phyloP scores from a whole-genome alignment of 2,797 vertebrate genomes.

The Galago senegalensis region DNA sequence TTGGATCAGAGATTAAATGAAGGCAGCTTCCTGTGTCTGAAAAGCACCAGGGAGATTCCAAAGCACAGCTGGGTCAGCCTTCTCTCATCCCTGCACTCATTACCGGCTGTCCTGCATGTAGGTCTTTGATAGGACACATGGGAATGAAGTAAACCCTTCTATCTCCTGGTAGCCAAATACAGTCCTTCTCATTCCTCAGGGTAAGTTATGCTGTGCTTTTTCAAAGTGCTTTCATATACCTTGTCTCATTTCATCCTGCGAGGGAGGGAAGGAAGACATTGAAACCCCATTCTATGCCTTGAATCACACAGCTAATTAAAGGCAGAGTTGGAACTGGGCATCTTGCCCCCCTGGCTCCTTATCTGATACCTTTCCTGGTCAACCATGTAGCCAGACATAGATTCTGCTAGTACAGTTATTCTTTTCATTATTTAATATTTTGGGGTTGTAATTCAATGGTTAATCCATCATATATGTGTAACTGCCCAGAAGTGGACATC shows the following conservation, averaged over 20 bases:
- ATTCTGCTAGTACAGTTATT: not conserved
- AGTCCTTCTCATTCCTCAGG: not conserved
- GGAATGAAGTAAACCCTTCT: not conserved
- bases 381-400: not conserved
- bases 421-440: not conserved
- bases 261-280: not conserved
- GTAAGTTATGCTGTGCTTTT: not conserved
- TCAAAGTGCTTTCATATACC: not conserved
- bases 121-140: not conserved
- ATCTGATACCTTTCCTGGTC: not conserved
- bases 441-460: not conserved
- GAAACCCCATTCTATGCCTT: not conserved
- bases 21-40: rapidly evolving
- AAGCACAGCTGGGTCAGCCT: not conserved
- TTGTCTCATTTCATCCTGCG: not conserved
- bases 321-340: not conserved
- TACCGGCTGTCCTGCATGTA: not conserved
- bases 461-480: not conserved
- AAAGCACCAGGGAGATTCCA: rapidly evolving
- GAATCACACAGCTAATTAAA: not conserved
- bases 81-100: not conserved
- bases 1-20: not conserved
- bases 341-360: not conserved
- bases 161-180: not conserved
- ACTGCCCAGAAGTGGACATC: not conserved